phyloP scores from a whole-genome alignment of 2,888 invertebrate species.

The Nomada flava region DNA sequence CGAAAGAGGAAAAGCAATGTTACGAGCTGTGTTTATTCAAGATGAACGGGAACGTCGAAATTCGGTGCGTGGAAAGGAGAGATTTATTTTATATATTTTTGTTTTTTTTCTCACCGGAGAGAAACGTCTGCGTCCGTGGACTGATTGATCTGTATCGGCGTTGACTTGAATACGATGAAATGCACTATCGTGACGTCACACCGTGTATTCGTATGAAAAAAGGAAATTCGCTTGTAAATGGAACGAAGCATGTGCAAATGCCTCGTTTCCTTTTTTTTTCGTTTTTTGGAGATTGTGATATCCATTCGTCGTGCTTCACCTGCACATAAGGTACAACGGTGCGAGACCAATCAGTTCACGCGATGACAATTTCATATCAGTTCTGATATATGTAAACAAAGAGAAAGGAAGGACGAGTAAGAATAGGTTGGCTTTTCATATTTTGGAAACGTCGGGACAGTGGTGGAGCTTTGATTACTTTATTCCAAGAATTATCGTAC shows the following conservation, averaged over 20 bases:
- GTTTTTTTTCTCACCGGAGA: not conserved
- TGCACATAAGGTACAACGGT: not conserved
- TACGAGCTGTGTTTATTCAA: slow-evolving; percentile 8
- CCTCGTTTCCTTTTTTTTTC: not conserved
- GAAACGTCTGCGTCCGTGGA: not conserved
- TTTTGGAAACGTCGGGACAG: slow-evolving; percentile 31
- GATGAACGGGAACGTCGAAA: slow-evolving; percentile 8
- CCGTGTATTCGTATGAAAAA: not conserved
- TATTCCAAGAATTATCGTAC: slow-evolving; percentile 41
- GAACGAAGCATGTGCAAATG: not conserved
- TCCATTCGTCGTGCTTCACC: slow-evolving; percentile 10
- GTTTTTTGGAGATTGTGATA: not conserved
- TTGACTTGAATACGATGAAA: slow-evolving; percentile 25
- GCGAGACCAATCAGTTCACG: slow-evolving; percentile 32
- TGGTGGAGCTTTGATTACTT: slow-evolving; percentile 33
- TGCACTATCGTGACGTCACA: slow-evolving; percentile 33
- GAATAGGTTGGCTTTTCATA: slow-evolving; percentile 33
- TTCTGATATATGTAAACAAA: slow-evolving; percentile 34
- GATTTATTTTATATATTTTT: slow-evolving; percentile 8
- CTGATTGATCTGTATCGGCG: slow-evolving; percentile 26
- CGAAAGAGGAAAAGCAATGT: slow-evolving; percentile 36
- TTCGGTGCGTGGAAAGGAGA: slow-evolving; percentile 11
- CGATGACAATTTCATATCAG: slow-evolving; percentile 46
- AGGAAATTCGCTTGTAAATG: not conserved
- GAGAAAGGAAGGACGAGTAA: slow-evolving; percentile 12